phyloP scores from a whole-genome alignment of 2,888 invertebrate species.

The Itoplectis maculator region DNA sequence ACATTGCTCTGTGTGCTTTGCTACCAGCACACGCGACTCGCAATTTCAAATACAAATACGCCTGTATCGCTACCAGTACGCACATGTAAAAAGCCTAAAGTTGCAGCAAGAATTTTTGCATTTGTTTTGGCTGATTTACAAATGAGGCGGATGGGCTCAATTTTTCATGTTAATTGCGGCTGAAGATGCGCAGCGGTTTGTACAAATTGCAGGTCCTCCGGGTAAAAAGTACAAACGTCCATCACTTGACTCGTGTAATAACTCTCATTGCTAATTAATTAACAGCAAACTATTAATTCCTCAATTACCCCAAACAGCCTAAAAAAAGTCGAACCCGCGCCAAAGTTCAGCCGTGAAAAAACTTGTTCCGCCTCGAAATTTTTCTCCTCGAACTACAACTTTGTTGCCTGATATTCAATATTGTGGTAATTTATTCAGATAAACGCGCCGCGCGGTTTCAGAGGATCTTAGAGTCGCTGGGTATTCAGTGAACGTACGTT shows the following conservation, averaged over 20 bases:
- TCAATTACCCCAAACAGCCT: neutral
- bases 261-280: neutral
- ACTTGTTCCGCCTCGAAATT: neutral
- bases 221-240: conserved; percentile 1
- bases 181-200: neutral
- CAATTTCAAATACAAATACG: conserved; percentile 12
- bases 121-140: neutral
- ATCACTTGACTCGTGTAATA: neutral
- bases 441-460: conserved; percentile 4
- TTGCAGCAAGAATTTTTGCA: neutral
- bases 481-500: neutral
- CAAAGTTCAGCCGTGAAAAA: neutral
- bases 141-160: neutral
- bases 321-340: neutral
- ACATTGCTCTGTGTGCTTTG: neutral
- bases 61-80: neutral
- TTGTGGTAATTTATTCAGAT: neutral
- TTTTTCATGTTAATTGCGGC: neutral
- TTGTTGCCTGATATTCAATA: neutral
- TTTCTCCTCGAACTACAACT: neutral
- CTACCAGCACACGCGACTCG: neutral
- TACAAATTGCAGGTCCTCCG: neutral
- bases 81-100: conserved; percentile 4
- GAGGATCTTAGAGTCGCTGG: neutral
- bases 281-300: no score